Evolutionary conservation across 2,113 vertebrate species (phyloP), one percentile per base, ranked within the genome.

Genomic region (Neofelis nebulosa): DNA sequence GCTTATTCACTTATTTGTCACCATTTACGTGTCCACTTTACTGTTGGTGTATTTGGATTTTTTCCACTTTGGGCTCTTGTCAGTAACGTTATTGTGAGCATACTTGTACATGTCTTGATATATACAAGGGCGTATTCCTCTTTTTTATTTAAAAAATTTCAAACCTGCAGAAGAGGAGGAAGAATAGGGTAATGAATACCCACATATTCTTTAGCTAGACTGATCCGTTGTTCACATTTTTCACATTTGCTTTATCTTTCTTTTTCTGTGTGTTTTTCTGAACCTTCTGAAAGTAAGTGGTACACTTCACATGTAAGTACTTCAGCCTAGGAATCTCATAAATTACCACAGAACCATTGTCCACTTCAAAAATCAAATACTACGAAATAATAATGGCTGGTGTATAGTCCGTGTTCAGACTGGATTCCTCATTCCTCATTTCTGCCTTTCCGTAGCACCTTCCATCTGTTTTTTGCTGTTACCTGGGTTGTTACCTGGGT

Each of bases 61-160:
- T 94, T 95, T 97, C 19, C 27, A 69, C 13, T 94, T 87, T 92
- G 9, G 27, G 45, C 45, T 83, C 21, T 78, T 84, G 45, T 6
- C 11, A 94, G 4, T 50, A 50, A 86, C 61, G 11, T 61, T 82
- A 25, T 29, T 76, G 0, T 89, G 50, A 78, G 68, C 52, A 73
- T 93, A 91, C 38, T 83, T 90, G 23, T 71, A 55, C 21, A 45
- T 84, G 38, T 88, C 19, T 95, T 93, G 18, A 25, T 88, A 57
- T 14, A 83, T 23, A 41, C 31, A 94, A 73, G 5, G 69, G 29
- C 80, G 7, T 12, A 65, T 55, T 69, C 11, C 52, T 38, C 27
- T 27, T 89, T 83, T 81, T 95, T 52, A 79, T 94, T 96, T 92
- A 55, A 92, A 86, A 83, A 68, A 29, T 83, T 83, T 96, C 16